Evolutionary conservation across 2,797 vertebrate species (phyloP), one percentile per base, ranked within the genome.

Genomic region (Anolis apletophallus): DNA sequence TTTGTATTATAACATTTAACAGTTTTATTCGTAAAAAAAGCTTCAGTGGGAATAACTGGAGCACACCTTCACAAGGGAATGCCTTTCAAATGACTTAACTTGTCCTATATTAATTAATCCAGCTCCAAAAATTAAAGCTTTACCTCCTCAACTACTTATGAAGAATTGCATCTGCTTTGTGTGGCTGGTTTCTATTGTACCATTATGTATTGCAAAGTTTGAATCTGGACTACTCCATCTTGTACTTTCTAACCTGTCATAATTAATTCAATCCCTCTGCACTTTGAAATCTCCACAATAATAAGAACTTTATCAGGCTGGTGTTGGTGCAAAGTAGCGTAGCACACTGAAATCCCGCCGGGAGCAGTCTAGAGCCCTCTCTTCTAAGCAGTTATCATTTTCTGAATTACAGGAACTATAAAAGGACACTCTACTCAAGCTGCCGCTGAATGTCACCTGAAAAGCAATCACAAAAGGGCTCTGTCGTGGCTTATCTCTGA

Each of bases 401-500:
- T 96, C 96, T 97, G 97, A 97, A 97, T 97, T 97, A 97, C 97
- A 97, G 96, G 97, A 97, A 97, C 97, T 97, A 97, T 97, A 97
- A 97, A 97, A 97, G 97, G 97, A 97, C 97, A 97, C 96, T 97
- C 97, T 97, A 96, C 97, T 97, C 96, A 97, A 97, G 96, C 96
- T 96, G 96, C 95, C 93, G 95, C 97, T 97, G 96, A 98, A 98
- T 98, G 97, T 98, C 98, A 98, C 98, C 97, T 98, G 97, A 97
- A 98, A 97, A 98, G 97, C 97, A 98, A 97, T 98, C 97, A 96
- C 97, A 97, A 96, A 95, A 97, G 97, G 97, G 97, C 96, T 97
- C 97, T 98, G 97, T 96, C 96, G 95, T 96, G 97, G 98, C 97
- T 98, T 98, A 98, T 97, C 92, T 96, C 97, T 97, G 97, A 98